phyloP scores from a whole-genome alignment of 64 coral and sea anemone species.

The Trachythela sp. region DNA sequence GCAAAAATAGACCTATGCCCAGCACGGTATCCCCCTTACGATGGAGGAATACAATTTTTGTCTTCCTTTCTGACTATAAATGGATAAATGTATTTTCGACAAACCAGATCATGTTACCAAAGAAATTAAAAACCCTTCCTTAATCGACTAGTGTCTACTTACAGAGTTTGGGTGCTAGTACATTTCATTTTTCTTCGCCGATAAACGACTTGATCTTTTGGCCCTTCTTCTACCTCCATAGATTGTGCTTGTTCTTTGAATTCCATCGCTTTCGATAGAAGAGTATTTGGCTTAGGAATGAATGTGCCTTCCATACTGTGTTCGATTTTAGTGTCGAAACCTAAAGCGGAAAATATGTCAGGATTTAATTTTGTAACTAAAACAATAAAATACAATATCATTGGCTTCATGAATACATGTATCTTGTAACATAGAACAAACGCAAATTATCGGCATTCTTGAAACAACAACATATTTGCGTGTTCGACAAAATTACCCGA shows the following conservation, averaged over 20 bases:
- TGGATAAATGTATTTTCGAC: constrained; percentile 1
- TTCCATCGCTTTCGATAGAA: constrained; percentile 8
- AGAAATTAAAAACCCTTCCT: background rate
- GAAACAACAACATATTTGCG: background rate
- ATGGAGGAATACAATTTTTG: background rate
- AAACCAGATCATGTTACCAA: constrained; percentile 4
- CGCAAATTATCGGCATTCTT: background rate
- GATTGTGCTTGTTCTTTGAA: constrained; percentile 1
- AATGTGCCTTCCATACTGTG: background rate
- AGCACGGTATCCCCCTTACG: background rate
- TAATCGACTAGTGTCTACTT: background rate
- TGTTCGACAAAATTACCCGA: background rate
- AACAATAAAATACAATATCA: background rate
- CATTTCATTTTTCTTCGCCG: constrained; percentile 14
- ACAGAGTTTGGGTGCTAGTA: background rate
- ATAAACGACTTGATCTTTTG: constrained; percentile 3
- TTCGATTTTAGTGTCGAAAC: background rate
- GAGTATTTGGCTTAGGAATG: background rate
- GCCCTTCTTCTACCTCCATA: background rate
- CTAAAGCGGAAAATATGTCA: background rate
- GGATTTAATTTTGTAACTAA: background rate
- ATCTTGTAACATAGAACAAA: background rate
- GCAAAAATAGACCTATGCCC: background rate
- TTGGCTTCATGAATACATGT: background rate
- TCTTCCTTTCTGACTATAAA: constrained; percentile 9